Conservation (phyloP, 2,113 vertebrate genomes). For the Gila orcuttii region DNA sequence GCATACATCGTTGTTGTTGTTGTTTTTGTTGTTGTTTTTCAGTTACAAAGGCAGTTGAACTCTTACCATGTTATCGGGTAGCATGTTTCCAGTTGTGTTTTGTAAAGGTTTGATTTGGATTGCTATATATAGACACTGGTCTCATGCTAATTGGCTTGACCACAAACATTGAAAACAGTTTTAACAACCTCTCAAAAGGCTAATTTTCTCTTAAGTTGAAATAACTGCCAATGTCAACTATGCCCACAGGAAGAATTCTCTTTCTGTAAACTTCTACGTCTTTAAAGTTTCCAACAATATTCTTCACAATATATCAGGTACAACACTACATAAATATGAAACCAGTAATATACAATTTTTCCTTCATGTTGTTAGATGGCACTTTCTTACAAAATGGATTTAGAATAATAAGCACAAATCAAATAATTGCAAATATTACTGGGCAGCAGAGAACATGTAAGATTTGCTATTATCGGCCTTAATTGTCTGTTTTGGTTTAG, state of each 20-base stretch:
- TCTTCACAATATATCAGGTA: too few species aligned
- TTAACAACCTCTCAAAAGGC: constrained; percentile 11
- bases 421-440: too few species aligned
- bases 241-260: neutral
- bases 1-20: neutral
- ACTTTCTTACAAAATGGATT: too few species aligned
- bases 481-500: too few species aligned
- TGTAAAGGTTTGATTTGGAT: neutral
- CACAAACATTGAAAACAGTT: neutral
- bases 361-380: too few species aligned
- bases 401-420: too few species aligned
- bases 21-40: neutral
- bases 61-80: neutral
- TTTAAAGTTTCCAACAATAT: too few species aligned
- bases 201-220: neutral
- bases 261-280: too few species aligned
- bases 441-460: too few species aligned
- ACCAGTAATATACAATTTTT: too few species aligned
- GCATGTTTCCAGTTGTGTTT: neutral
- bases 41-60: neutral
- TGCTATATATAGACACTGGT: constrained; percentile 16
- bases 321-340: too few species aligned
- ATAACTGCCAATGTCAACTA: neutral
- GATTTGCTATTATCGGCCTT: too few species aligned
- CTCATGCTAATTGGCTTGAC: neutral